Evolutionary conservation across 1,140 invertebrate genomes (phyloP).

Genomic region (Triops cancriformis): DNA sequence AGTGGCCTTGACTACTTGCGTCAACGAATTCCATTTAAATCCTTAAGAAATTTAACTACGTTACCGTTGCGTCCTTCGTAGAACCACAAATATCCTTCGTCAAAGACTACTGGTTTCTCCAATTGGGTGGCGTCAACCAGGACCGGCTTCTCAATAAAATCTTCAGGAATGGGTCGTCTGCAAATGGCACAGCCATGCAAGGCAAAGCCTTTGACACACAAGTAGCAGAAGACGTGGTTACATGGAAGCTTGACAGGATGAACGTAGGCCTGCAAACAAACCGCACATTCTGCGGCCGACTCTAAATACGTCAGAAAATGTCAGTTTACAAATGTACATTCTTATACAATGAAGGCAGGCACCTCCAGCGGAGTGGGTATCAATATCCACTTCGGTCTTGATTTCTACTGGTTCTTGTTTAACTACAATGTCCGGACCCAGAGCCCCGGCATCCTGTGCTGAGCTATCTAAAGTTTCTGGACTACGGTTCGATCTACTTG

Average conservation of each 20-base stretch:
- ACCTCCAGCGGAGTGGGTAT: not conserved
- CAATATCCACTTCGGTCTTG: not conserved
- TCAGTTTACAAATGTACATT: not conserved
- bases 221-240: slow-evolving; percentile 90
- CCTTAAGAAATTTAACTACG: slow-evolving; percentile 33
- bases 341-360: not conserved
- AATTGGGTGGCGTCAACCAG: slow-evolving; percentile 51
- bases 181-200: slow-evolving; percentile 80
- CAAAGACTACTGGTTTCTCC: slow-evolving; percentile 43
- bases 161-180: slow-evolving; percentile 65
- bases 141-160: slow-evolving; percentile 75
- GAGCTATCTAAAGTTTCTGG: not conserved
- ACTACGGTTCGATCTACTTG: not conserved
- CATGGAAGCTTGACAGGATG: slow-evolving; percentile 82
- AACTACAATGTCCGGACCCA: not conserved
- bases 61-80: slow-evolving; percentile 87
- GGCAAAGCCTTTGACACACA: slow-evolving; percentile 89
- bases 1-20: too few relatives aligned
- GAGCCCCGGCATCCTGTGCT: not conserved
- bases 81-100: slow-evolving; percentile 84
- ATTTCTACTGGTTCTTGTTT: not conserved
- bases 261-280: slow-evolving; percentile 80
- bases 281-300: slow-evolving; percentile 62
- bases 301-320: not conserved
- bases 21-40: not conserved